These are phyloP conservation scores for Trogon melanurus DNA, from an alignment of 2,113 vertebrate genomes.

Conservation along the genomic window DNA sequence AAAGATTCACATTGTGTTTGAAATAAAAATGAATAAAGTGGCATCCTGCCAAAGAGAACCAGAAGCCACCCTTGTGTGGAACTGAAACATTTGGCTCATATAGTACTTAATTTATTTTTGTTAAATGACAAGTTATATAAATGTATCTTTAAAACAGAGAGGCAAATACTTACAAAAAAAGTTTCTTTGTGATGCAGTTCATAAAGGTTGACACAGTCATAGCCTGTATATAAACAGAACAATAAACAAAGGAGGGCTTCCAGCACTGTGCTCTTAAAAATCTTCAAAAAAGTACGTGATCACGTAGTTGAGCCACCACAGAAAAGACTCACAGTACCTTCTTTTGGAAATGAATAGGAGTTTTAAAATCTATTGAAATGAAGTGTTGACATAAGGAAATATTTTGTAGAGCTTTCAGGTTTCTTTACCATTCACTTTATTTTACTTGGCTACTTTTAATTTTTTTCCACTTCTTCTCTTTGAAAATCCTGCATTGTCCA, in stretches of 20 bases:
- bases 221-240: constrained; percentile 46
- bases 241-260: constrained; percentile 46
- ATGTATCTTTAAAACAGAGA: constrained; percentile 74
- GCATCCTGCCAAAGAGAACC: constrained; percentile 73
- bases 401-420: constrained; percentile 69
- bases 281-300: constrained; percentile 46
- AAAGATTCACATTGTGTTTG: constrained; percentile 76
- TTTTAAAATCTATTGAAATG: constrained; percentile 66
- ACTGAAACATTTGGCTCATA: constrained; percentile 75
- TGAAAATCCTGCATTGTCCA: constrained; percentile 77
- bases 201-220: constrained; percentile 24
- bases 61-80: constrained; percentile 72
- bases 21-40: constrained; percentile 77
- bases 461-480: constrained; percentile 62
- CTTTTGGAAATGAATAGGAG: constrained; percentile 50
- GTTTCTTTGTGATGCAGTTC: constrained; percentile 54
- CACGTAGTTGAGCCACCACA: background rate
- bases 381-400: constrained; percentile 74
- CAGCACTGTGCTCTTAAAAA: constrained; percentile 38
- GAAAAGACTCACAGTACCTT: constrained; percentile 53
- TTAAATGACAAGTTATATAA: constrained; percentile 76
- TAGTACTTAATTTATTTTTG: constrained; percentile 78
- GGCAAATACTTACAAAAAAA: constrained; percentile 30
- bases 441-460: constrained; percentile 75
- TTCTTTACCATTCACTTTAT: constrained; percentile 66